A percentile compares a stretch with the other conserved stretches of the same genome.
phyloP scores from a whole-genome alignment of 2,113 vertebrate species.

The Platysternon megacephalum region DNA sequence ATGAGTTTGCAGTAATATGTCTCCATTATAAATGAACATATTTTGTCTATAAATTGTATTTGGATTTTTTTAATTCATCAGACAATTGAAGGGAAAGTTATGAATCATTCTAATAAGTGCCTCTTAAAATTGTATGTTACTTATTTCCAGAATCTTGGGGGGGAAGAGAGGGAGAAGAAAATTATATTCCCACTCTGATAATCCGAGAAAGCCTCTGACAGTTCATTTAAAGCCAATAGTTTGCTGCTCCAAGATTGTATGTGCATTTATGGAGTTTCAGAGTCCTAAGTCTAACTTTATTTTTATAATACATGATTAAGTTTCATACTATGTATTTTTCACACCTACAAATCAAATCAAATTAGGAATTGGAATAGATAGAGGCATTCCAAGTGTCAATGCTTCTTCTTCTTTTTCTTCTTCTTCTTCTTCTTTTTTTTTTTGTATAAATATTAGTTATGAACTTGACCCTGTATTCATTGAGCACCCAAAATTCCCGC shows the following conservation, averaged over 20 bases:
- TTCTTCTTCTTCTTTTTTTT: not conserved
- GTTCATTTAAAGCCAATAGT: constrained; percentile 16
- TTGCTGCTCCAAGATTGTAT: constrained; percentile 30
- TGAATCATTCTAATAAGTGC: constrained; percentile 80
- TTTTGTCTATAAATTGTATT: constrained; percentile 74
- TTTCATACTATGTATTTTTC: constrained; percentile 36
- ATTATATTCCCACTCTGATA: constrained; percentile 29
- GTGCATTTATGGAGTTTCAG: constrained; percentile 25
- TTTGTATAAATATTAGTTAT: rapidly evolving
- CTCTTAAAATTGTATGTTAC: constrained; percentile 88
- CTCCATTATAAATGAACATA: constrained; percentile 63
- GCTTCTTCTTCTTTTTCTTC: not conserved
- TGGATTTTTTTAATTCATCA: constrained; percentile 52
- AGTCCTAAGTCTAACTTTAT: constrained; percentile 4
- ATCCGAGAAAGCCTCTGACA: constrained; percentile 18
- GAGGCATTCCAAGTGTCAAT: constrained; percentile 10
- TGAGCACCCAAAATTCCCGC: not conserved
- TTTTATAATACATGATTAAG: constrained; percentile 8
- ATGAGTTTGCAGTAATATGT: constrained; percentile 84
- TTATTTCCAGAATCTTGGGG: constrained; percentile 83
- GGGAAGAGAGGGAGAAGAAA: not conserved
- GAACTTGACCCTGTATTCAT: not conserved
- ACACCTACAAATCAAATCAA: not conserved
- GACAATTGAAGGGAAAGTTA: constrained; percentile 67
- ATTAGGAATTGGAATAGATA: not conserved